Evolutionary conservation across 2,888 invertebrate genomes (phyloP).

Genomic region (Trilocha varians): DNA sequence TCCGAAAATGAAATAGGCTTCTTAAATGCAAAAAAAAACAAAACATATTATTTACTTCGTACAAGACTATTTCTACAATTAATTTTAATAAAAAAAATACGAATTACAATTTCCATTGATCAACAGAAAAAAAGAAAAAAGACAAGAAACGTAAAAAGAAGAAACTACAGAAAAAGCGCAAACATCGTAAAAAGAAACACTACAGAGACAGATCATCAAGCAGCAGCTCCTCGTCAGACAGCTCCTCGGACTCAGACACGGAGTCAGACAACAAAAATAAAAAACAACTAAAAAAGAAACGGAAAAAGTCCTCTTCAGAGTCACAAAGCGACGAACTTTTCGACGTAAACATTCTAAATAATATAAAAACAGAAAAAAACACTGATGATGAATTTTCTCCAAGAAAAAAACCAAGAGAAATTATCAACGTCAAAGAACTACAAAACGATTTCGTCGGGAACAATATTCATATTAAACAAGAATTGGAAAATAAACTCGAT

Average conservation of each 20-base stretch:
- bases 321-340: conserved; percentile 50
- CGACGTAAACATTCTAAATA: conserved; percentile 55
- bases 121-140: conserved; percentile 36
- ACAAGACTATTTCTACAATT: no score
- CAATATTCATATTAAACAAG: conserved; percentile 51
- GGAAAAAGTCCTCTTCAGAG: conserved; percentile 36
- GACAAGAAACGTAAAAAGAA: conserved; percentile 48
- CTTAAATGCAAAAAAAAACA: no score
- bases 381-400: conserved; percentile 63
- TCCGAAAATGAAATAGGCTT: neutral
- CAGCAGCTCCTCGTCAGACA: conserved; percentile 28
- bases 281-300: conserved; percentile 31
- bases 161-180: conserved; percentile 45
- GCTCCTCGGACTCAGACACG: conserved; percentile 28
- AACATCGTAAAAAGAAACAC: conserved; percentile 44
- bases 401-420: conserved; percentile 44
- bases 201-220: conserved; percentile 39
- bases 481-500: no score
- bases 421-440: conserved; percentile 60
- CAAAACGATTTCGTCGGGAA: conserved; percentile 60
- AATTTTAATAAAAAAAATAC: neutral
- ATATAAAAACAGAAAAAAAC: conserved; percentile 57
- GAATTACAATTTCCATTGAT: neutral
- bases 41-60: no score
- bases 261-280: conserved; percentile 23